Base-by-base conservation (phyloP, 2,797 vertebrate genomes). In the Neopelma chrysocephalum region DNA sequence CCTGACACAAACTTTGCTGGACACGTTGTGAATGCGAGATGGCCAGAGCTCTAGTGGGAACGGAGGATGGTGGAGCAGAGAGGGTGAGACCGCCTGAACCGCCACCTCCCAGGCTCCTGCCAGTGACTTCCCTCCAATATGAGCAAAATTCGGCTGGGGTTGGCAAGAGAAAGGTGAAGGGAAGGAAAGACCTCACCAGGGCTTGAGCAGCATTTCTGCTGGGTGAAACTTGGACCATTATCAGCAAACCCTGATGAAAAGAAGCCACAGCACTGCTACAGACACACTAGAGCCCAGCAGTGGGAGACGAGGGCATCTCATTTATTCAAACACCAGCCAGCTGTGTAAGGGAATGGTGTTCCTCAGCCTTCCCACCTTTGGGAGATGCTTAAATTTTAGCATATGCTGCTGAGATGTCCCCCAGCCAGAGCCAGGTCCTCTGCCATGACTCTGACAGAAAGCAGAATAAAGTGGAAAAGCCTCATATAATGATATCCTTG, bases 1-100 rank as follows among this genome's bases (percentile, higher is more conserved):
- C 96, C 96, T 97, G 97, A 98, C 97, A 98, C 96, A 98, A 98
- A 98, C 97, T 97, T 97, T 94, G 93, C 87, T 1, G 79, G 97
- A 97, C 97, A 97, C 31, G 48, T 81, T 79, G 95, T 97, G 97
- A 97, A 98, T 97, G 95, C 79, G 1, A 96, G 96, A 97, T 97
- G 93, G 87, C 89, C 88, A 62, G 73, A 93, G 42, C 90, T 88
- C 91, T 23, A 95, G 93, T 94, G 93, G 91, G 96, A 96, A 97
- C 31, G 0, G 66, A 60, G 79, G 89, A 47, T 58, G 43, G 60
- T 26, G 38, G 75, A 81, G 87, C 11, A 0, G 58, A 97, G 93
- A 40, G 88, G 87, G 57, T 45, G 84, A 87, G 89, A 75, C 45
- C 0, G 51, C 53, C 83, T 21, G 43, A 88, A 75, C 60, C 1